A percentile compares a stretch with the other conserved stretches of the same genome.
phyloP scores from a whole-genome alignment of 1,140 invertebrate genomes.

The Megalonaias nervosa region DNA sequence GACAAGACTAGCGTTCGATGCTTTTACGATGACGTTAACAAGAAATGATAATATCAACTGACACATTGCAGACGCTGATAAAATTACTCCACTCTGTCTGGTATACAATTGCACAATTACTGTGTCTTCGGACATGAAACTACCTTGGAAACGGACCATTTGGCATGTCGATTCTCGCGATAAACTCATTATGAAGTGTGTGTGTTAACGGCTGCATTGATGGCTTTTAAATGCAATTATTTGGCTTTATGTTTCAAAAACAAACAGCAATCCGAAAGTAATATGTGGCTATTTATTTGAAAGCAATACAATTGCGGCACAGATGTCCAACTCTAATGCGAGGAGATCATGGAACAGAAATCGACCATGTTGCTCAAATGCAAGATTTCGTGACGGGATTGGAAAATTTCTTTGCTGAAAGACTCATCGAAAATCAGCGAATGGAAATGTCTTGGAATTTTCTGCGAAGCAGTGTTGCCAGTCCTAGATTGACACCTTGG shows the following conservation, averaged over 20 bases:
- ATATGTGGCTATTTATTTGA: slow-evolving; percentile 45
- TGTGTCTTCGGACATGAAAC: too few species aligned
- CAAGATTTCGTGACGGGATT: slow-evolving; percentile 2
- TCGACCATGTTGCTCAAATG: slow-evolving; percentile 22
- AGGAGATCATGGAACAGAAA: slow-evolving; percentile 55
- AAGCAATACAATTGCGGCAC: slow-evolving; percentile 27
- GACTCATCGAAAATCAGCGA: too few species aligned
- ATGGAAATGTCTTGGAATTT: too few species aligned
- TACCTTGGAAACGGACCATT: slow-evolving; percentile 40
- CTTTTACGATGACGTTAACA: too few species aligned
- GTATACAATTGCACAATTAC: too few species aligned
- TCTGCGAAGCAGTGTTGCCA: too few species aligned
- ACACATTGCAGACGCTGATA: too few species aligned
- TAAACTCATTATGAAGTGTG: slow-evolving; percentile 60
- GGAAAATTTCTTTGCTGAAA: too few species aligned
- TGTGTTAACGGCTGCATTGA: slow-evolving; percentile 57
- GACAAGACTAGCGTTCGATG: too few species aligned
- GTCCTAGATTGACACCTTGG: too few species aligned
- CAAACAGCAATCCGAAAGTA: slow-evolving; percentile 54
- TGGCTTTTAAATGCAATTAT: slow-evolving; percentile 57
- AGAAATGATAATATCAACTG: too few species aligned
- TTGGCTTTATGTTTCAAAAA: slow-evolving; percentile 49
- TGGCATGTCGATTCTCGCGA: slow-evolving; percentile 63
- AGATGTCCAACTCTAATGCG: slow-evolving; percentile 41
- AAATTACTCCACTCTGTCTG: too few species aligned